Conservation (phyloP, 2,888 invertebrate species). For the Ephialtes manifestator region DNA sequence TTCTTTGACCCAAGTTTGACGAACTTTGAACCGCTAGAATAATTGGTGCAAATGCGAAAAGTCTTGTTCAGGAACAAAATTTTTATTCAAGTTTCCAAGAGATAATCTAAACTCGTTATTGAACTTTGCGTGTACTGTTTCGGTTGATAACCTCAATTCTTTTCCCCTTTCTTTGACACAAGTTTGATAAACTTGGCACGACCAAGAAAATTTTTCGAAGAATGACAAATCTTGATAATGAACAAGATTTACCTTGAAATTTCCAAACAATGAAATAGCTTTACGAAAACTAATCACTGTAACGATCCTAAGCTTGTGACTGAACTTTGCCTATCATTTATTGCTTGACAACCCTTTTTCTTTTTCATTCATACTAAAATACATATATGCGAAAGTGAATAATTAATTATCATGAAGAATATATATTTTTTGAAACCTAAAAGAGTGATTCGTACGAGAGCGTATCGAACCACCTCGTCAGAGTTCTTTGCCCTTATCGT, state of each 20-base stretch:
- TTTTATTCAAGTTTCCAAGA: too few species aligned
- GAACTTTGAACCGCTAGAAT: background rate
- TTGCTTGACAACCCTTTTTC: background rate
- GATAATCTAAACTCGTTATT: too few species aligned
- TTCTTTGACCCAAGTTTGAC: background rate
- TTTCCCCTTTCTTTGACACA: too few species aligned
- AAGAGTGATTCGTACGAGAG: background rate
- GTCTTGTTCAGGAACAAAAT: background rate
- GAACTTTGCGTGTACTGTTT: too few species aligned
- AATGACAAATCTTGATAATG: too few species aligned
- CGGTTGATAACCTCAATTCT: too few species aligned
- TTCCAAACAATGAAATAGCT: background rate
- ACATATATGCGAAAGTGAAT: background rate
- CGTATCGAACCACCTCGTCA: constrained; percentile 56
- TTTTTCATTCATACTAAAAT: background rate
- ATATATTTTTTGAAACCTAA: background rate
- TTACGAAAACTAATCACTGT: background rate
- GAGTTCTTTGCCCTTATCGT: constrained; percentile 79
- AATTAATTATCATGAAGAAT: too few species aligned
- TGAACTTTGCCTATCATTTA: background rate
- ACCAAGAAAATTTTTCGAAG: too few species aligned
- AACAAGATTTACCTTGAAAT: too few species aligned
- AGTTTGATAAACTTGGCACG: too few species aligned
- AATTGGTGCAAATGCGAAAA: background rate
- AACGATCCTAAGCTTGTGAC: background rate